Conservation (phyloP, 1,140 invertebrate species). For the Atta colombica region DNA sequence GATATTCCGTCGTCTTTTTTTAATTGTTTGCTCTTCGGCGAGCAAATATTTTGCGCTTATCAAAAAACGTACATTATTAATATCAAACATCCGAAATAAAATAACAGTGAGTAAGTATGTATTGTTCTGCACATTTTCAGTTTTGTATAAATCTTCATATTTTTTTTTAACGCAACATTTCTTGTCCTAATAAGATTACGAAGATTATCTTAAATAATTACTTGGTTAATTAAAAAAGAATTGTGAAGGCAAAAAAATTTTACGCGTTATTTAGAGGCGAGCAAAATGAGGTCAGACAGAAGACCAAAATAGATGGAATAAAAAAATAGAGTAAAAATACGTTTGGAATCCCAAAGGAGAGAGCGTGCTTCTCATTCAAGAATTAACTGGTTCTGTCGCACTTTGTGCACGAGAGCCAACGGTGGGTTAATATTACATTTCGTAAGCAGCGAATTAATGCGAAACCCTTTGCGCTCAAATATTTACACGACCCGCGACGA, state of each 20-base stretch:
- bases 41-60: neutral
- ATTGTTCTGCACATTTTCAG: neutral
- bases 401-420: conserved; percentile 18
- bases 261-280: neutral
- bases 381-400: conserved; percentile 51
- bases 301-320: neutral
- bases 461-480: conserved; percentile 61
- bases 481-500: conserved; percentile 61
- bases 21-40: neutral
- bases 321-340: neutral
- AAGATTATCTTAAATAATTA: neutral
- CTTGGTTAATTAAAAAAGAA: neutral
- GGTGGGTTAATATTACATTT: conserved; percentile 60
- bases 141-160: neutral
- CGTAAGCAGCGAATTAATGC: conserved; percentile 62
- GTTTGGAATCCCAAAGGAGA: conserved; percentile 10
- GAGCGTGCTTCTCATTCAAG: conserved; percentile 17
- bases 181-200: neutral
- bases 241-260: neutral
- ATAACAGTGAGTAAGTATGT: neutral
- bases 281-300: neutral
- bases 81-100: neutral
- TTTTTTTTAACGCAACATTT: neutral
- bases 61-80: neutral
- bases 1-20: neutral